Conservation (phyloP, 2,888 invertebrate genomes). For the Lottia gigantea region DNA sequence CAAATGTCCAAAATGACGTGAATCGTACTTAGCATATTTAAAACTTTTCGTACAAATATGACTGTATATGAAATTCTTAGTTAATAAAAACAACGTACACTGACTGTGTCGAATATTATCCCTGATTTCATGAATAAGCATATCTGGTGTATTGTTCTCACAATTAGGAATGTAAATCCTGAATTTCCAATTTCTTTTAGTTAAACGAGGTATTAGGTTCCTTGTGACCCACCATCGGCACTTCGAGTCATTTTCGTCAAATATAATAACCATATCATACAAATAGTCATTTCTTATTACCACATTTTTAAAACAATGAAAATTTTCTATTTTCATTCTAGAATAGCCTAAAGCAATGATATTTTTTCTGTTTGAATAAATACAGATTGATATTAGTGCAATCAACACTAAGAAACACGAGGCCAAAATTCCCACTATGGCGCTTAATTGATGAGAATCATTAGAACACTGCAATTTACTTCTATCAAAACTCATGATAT, state of each 20-base stretch:
- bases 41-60: slow-evolving; percentile 1
- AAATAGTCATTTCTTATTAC: not conserved
- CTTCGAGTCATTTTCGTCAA: slow-evolving; percentile 24
- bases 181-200: slow-evolving; percentile 15
- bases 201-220: slow-evolving; percentile 19
- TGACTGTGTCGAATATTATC: not conserved
- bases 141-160: not conserved
- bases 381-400: not conserved
- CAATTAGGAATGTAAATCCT: slow-evolving; percentile 18
- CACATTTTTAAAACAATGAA: not conserved
- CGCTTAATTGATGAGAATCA: not conserved
- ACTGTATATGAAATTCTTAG: not conserved
- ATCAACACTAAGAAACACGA: slow-evolving; percentile 10
- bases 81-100: not conserved
- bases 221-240: slow-evolving; percentile 26
- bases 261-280: slow-evolving; percentile 22
- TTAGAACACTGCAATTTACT: not conserved
- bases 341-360: slow-evolving; percentile 1
- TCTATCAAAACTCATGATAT: not conserved
- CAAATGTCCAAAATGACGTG: not conserved
- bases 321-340: not conserved
- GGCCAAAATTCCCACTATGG: slow-evolving; percentile 2
- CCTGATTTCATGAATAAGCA: not conserved
- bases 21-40: slow-evolving; percentile 6
- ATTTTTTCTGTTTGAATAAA: slow-evolving; percentile 15